phyloP scores from a whole-genome alignment of 2,797 vertebrate genomes.

The Steatocranus sp. region DNA sequence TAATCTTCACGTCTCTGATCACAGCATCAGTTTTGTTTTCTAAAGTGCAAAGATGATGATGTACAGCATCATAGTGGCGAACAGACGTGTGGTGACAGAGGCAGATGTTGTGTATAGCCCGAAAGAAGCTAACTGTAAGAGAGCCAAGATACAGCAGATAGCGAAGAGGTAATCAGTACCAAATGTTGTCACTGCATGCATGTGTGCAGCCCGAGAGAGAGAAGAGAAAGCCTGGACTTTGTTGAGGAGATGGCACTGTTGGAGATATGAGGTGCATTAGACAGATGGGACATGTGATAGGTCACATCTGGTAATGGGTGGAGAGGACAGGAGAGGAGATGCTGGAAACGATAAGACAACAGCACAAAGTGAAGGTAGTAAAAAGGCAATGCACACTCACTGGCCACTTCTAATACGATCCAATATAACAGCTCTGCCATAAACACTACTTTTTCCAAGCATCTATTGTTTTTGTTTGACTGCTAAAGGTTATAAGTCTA shows the following conservation, averaged over 20 bases:
- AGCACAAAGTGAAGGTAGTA: background rate
- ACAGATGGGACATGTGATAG: conserved; percentile 63
- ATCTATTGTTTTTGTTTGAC: background rate
- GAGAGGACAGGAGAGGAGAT: background rate
- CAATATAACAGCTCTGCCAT: background rate
- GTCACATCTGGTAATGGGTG: conserved; percentile 55
- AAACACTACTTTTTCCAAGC: background rate
- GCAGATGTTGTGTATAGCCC: conserved; percentile 10
- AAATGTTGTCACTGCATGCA: background rate
- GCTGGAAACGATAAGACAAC: background rate
- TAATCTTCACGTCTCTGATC: background rate
- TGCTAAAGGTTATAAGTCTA: background rate
- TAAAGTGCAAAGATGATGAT: background rate
- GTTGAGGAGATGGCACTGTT: conserved; percentile 9
- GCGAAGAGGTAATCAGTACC: background rate
- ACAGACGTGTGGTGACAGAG: background rate
- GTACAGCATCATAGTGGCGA: background rate
- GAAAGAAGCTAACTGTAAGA: background rate
- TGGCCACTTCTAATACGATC: background rate
- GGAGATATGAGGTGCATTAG: conserved; percentile 48
- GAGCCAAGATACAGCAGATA: conserved; percentile 7
- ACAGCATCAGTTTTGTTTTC: background rate
- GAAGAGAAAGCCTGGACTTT: conserved; percentile 7
- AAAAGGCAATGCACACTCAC: background rate
- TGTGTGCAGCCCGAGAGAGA: background rate